These are phyloP conservation scores for Aegotheles bennettii DNA, from an alignment of 2,113 vertebrate genomes.

Conservation along the genomic window DNA sequence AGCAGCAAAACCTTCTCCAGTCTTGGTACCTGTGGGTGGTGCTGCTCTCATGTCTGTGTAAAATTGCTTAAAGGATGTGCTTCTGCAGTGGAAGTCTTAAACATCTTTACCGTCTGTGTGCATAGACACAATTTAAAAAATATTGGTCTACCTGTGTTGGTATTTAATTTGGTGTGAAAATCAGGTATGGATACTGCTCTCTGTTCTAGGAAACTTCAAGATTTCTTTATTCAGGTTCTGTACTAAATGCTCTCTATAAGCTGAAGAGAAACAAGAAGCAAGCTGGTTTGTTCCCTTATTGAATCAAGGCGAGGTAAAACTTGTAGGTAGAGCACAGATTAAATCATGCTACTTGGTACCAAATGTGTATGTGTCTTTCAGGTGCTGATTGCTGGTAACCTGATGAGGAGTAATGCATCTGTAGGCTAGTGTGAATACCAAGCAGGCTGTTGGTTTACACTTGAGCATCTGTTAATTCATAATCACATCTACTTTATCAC, in stretches of 20 bases:
- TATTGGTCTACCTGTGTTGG: not conserved
- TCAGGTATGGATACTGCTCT: not conserved
- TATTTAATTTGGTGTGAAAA: not conserved
- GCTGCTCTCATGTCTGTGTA: not conserved
- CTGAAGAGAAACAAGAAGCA: not conserved
- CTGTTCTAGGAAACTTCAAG: not conserved
- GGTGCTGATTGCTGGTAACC: not conserved
- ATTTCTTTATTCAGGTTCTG: not conserved
- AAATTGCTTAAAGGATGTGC: not conserved
- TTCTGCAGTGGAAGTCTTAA: not conserved
- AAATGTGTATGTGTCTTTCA: not conserved
- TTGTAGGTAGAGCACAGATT: not conserved
- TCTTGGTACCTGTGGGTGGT: not conserved
- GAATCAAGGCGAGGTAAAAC: not conserved
- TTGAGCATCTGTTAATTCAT: not conserved
- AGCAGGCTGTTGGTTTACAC: not conserved
- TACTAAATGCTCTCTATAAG: not conserved
- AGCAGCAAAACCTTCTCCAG: not conserved
- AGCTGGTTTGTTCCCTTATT: not conserved
- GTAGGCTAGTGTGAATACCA: not conserved
- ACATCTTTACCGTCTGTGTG: not conserved
- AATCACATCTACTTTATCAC: constrained; percentile 13
- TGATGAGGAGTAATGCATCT: not conserved
- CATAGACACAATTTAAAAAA: not conserved
- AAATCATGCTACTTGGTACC: not conserved